Conservation (phyloP, 2,888 invertebrate species). For the Apamea monoglypha region DNA sequence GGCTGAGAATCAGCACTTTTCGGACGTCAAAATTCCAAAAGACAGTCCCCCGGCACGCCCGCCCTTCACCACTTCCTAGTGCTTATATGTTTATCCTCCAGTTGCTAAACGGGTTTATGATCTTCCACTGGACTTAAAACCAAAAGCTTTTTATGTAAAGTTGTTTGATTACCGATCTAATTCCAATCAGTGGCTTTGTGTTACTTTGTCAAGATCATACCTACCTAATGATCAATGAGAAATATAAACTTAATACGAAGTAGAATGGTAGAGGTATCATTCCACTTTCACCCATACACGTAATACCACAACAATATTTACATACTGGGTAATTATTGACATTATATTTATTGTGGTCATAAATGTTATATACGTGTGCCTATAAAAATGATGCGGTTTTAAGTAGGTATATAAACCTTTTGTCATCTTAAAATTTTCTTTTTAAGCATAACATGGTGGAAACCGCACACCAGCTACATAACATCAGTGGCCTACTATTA, state of each 20-base stretch:
- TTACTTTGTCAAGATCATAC: neutral
- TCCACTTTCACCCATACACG: neutral
- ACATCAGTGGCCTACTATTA: neutral
- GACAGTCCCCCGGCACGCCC: too few species aligned
- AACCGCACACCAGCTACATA: neutral
- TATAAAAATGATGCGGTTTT: neutral
- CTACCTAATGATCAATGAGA: neutral
- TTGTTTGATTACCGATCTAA: neutral
- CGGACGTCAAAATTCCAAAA: too few species aligned
- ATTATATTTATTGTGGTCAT: neutral
- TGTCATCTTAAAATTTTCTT: neutral
- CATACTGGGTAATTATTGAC: constrained; percentile 1
- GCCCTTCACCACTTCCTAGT: too few species aligned
- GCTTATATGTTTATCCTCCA: neutral
- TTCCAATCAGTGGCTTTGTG: constrained; percentile 2
- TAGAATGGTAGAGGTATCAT: neutral
- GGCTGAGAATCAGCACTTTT: too few species aligned
- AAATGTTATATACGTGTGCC: neutral
- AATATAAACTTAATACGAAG: neutral
- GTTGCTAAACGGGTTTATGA: neutral
- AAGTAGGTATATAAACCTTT: neutral
- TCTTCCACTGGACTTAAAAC: neutral
- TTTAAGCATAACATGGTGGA: neutral
- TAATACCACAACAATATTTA: neutral
- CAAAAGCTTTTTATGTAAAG: constrained; percentile 1